Base-by-base conservation (phyloP, 2,888 invertebrate species). In the Periphyllus acericola region DNA sequence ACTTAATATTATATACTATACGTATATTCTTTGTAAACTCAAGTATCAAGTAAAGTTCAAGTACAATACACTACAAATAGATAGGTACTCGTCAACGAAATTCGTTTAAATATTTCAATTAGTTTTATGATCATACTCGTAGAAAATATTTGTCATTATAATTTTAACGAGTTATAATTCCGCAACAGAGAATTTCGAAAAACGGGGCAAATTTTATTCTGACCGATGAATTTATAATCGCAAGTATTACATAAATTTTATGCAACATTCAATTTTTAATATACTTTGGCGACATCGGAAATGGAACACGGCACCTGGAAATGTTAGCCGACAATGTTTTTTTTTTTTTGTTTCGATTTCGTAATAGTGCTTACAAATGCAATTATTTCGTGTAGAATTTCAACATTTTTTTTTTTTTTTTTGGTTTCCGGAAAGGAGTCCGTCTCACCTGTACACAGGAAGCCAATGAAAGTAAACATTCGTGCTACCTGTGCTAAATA, bases 361-460 rank as follows among this genome's bases (percentile, higher is more conserved):
- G 75, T 74, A 87, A 87, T 72, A 46, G 32, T 81, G 87, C 87
- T 87, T 87, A 87, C 87, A 55, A 60, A 66, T 34, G 87, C 87
- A 75, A 74, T 81, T 81, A 25, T 81, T 87, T 81, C 72, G 87
- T 55, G 81, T 87, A 87, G 87, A 87, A 87, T 87, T 87, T 87
- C 87, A 81, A 75, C 68, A 78, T 87, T 86, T 86, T 86, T 71
- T 66, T 75, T 83, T 72, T 74, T 83, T 84, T 86, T 72, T 79
- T 86, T 36, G 79, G 52, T 87, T 87, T 80, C 87, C 80, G 81
- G 80, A 87, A 87, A 74, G 40, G 40, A 74, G 71, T 72, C 72
- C 29, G 87, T 80, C 80, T 80, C 74, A 87, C 87, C 87, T 87
- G 81, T 87, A 81, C 87, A 87, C 87, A 87, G 87, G 87, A 87